These are phyloP conservation scores for Pithys albifrons DNA, from an alignment of 2,113 vertebrate genomes.

Conservation along the genomic window DNA sequence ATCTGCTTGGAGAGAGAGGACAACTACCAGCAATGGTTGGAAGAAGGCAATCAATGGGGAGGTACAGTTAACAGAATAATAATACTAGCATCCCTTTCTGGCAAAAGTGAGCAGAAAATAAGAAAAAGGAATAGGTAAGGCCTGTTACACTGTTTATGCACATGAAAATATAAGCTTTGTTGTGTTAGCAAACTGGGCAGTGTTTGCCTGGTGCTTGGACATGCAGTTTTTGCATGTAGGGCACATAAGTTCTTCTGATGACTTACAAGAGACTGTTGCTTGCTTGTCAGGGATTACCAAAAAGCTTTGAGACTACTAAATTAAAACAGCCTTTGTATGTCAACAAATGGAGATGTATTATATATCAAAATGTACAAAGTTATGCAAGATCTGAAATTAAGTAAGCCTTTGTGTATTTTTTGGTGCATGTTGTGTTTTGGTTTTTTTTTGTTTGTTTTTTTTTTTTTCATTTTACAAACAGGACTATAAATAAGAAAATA, in stretches of 20 bases:
- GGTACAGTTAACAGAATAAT: not conserved
- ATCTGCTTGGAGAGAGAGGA: not conserved
- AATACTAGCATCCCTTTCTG: not conserved
- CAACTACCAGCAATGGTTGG: fast-evolving
- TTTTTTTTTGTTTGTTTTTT: too few relatives aligned
- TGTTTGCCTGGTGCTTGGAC: not conserved
- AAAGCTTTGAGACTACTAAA: not conserved
- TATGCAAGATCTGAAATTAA: not conserved
- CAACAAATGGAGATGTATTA: not conserved
- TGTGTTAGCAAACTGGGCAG: not conserved
- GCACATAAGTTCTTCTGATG: fast-evolving
- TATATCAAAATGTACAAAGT: not conserved
- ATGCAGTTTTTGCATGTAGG: not conserved
- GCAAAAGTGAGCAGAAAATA: not conserved
- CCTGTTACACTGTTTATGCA: not conserved
- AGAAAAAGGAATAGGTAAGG: not conserved
- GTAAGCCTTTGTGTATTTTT: not conserved
- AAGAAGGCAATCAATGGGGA: not conserved
- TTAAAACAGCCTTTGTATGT: not conserved
- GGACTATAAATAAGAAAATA: not conserved
- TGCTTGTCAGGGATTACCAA: not conserved
- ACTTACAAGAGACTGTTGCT: not conserved
- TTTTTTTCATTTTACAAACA: not conserved
- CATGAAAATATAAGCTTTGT: not conserved
- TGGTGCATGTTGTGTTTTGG: not conserved